phyloP scores from a whole-genome alignment of 2,797 vertebrate species.

The Tenualosa ilisha region DNA sequence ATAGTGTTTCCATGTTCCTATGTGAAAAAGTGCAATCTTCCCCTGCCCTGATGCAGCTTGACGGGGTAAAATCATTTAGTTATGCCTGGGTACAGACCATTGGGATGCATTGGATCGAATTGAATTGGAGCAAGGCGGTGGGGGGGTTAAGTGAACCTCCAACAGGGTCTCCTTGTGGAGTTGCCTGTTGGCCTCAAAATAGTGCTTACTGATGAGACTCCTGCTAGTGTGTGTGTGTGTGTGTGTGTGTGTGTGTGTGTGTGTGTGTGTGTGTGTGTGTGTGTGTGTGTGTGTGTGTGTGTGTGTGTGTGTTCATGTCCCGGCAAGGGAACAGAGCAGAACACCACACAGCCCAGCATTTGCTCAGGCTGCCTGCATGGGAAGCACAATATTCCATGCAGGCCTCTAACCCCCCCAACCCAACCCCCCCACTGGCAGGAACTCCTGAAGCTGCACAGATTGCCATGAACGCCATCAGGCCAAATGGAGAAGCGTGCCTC shows the following conservation, averaged over 20 bases:
- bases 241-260: not conserved
- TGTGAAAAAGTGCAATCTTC: not conserved
- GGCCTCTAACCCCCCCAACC: not conserved
- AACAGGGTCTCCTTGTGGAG: not conserved
- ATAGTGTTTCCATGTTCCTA: not conserved
- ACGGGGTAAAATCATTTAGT: not conserved
- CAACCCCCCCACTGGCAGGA: not conserved
- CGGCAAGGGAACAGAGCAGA: not conserved
- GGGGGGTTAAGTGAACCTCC: not conserved
- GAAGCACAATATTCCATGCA: not conserved
- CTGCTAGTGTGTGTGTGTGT: not conserved
- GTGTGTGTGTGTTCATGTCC: not conserved
- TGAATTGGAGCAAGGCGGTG: no score
- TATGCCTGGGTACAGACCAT: not conserved
- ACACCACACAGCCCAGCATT: not conserved
- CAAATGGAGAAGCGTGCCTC: not conserved
- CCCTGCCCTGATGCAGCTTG: not conserved
- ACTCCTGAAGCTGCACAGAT: conserved; percentile 21
- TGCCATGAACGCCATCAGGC: conserved; percentile 4
- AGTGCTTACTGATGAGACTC: not conserved
- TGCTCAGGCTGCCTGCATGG: not conserved
- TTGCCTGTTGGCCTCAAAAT: not conserved
- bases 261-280: conserved; percentile 4
- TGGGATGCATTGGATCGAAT: not conserved
- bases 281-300: conserved; percentile 4